These are phyloP conservation scores for Dromaius novaehollandiae DNA, from an alignment of 2,113 vertebrate genomes.

Conservation along the genomic window DNA sequence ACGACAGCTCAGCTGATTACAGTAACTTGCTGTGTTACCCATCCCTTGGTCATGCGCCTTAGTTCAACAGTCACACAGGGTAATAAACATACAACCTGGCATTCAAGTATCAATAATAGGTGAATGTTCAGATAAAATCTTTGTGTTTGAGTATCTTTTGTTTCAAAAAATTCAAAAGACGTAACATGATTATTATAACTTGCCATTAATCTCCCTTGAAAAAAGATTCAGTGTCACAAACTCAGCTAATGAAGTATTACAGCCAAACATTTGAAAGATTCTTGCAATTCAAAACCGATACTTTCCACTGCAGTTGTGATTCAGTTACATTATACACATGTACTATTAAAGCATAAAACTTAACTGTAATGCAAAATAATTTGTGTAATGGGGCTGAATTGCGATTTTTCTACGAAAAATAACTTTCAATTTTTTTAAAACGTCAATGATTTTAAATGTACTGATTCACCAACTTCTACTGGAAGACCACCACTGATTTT, in stretches of 20 bases:
- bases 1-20: not conserved
- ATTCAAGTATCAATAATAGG: not conserved
- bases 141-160: not conserved
- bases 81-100: not conserved
- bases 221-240: not conserved
- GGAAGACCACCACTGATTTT: not conserved
- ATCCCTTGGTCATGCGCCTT: not conserved
- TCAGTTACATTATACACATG: not conserved
- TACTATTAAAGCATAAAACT: not conserved
- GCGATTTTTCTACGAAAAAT: not conserved
- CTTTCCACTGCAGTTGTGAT: not conserved
- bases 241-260: not conserved
- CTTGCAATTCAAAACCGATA: not conserved
- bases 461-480: conserved; percentile 5
- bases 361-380: not conserved
- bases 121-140: not conserved
- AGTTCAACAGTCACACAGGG: not conserved
- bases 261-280: not conserved
- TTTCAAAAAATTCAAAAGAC: not conserved
- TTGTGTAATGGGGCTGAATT: not conserved
- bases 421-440: not conserved
- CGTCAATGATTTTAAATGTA: not conserved
- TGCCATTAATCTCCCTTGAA: not conserved
- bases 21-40: not conserved
- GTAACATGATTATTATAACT: not conserved